phyloP scores from a whole-genome alignment of 2,888 invertebrate species.

The Flexamia atlantica region DNA sequence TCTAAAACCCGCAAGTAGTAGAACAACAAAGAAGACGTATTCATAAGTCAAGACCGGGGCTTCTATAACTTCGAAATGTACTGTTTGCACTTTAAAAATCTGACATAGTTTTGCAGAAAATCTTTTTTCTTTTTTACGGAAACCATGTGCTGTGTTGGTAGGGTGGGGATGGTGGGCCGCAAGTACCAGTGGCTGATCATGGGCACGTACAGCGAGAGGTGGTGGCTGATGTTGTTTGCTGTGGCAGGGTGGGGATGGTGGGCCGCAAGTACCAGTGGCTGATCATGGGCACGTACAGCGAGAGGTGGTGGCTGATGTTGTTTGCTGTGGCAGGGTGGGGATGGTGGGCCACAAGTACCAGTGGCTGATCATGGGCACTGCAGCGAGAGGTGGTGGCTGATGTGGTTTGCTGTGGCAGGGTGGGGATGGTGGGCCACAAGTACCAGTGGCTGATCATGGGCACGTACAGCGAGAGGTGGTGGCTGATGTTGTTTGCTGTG shows the following conservation, averaged over 20 bases:
- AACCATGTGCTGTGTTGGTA: slow-evolving; percentile 2
- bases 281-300: slow-evolving; percentile 91
- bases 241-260: slow-evolving; percentile 81
- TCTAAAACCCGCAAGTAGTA: too few relatives aligned
- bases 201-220: slow-evolving; percentile 89
- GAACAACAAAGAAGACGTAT: too few relatives aligned
- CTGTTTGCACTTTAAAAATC: too few relatives aligned
- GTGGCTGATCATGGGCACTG: slow-evolving; percentile 97
- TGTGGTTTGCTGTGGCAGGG: neutral
- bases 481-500: slow-evolving; percentile 75
- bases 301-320: slow-evolving; percentile 86
- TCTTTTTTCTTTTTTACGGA: too few relatives aligned
- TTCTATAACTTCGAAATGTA: too few relatives aligned
- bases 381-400: slow-evolving; percentile 77
- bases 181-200: slow-evolving; percentile 97
- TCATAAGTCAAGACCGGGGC: too few relatives aligned
- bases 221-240: too few relatives aligned
- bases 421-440: slow-evolving; percentile 91
- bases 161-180: slow-evolving; percentile 88
- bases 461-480: slow-evolving; percentile 88
- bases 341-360: slow-evolving; percentile 96
- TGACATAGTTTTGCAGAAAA: too few relatives aligned
- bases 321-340: slow-evolving; percentile 73
- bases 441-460: slow-evolving; percentile 98
- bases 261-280: slow-evolving; percentile 97